Evolutionary conservation across 2,888 invertebrate species (phyloP).

Genomic region (Acronicta leporina): DNA sequence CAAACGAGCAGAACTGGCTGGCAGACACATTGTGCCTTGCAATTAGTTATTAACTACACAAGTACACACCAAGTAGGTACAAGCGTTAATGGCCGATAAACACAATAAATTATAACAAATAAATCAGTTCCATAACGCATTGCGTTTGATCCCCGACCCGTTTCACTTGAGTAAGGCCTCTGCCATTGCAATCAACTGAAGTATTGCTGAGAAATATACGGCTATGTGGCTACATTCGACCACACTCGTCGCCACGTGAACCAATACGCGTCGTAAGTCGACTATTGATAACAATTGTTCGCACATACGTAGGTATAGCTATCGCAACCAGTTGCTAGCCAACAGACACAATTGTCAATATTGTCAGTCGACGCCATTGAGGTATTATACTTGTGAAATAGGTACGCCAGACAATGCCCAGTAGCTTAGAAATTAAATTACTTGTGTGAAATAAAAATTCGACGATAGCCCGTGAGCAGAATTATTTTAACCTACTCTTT

Average conservation of each 20-base stretch:
- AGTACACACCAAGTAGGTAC: no score
- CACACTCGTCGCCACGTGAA: slow-evolving; percentile 3
- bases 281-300: slow-evolving; percentile 16
- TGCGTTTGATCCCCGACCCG: background rate
- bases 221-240: background rate
- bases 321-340: slow-evolving; percentile 21
- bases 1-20: no score
- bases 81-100: background rate
- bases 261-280: background rate
- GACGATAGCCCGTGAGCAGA: no score
- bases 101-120: background rate
- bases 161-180: background rate
- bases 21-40: no score
- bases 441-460: no score
- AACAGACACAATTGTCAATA: slow-evolving; percentile 17
- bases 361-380: slow-evolving; percentile 10
- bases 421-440: no score
- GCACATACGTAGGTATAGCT: background rate
- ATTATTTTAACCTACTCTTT: no score
- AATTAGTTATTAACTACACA: no score
- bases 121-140: background rate
- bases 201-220: background rate
- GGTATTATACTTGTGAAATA: background rate
- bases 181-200: background rate
- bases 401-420: no score